Evolutionary conservation across 2,113 vertebrate genomes (phyloP).

Genomic region (Physeter macrocephalus): DNA sequence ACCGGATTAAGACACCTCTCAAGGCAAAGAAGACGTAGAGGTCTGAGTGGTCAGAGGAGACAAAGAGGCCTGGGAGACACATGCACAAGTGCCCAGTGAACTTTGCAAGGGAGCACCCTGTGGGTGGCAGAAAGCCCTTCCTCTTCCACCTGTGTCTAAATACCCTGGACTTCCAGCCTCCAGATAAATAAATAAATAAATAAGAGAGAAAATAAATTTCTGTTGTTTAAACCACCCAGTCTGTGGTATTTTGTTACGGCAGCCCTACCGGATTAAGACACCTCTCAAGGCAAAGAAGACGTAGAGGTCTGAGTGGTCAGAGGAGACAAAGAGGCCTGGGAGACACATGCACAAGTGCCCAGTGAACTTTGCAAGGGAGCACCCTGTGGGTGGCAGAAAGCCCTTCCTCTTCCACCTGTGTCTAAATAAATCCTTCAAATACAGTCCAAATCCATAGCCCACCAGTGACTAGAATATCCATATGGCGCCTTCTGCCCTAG

Average conservation of each 20-base stretch:
- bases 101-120: not conserved
- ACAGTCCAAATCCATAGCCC: not conserved
- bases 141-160: not conserved
- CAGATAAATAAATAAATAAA: too few species aligned
- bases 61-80: not conserved
- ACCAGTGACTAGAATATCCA: not conserved
- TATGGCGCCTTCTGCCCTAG: fast-evolving
- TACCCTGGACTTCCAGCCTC: too few species aligned
- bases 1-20: fast-evolving
- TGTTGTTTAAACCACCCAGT: not conserved
- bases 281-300: not conserved
- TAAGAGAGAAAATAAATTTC: too few species aligned
- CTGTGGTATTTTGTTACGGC: not conserved
- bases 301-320: not conserved
- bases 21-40: not conserved
- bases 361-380: not conserved
- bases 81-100: not conserved
- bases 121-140: not conserved
- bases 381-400: not conserved
- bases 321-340: not conserved
- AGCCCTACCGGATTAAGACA: fast-evolving
- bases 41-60: not conserved
- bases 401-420: not conserved
- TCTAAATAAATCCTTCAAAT: not conserved
- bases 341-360: not conserved